phyloP scores from a whole-genome alignment of 2,113 vertebrate species.

The Crotalus tigris region DNA sequence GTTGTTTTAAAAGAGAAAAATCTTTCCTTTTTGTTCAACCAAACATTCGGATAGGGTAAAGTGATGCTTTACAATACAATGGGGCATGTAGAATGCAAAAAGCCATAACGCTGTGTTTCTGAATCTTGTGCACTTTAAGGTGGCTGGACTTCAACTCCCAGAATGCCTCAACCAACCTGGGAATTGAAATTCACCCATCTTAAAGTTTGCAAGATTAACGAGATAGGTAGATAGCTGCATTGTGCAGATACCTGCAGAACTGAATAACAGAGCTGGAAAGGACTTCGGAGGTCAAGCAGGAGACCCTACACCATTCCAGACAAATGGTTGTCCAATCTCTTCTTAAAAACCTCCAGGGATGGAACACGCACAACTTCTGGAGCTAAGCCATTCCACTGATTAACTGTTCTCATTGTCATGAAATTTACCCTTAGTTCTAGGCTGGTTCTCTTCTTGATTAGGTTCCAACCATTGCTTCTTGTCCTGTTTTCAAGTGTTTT shows the following conservation, averaged over 20 bases:
- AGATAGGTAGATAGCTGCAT: neutral
- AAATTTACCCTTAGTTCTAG: neutral
- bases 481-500: neutral
- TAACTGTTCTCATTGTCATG: neutral
- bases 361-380: neutral
- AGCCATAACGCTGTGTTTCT: neutral
- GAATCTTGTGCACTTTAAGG: neutral
- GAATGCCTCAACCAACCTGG: neutral
- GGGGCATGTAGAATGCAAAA: neutral
- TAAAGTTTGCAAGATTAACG: neutral
- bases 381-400: neutral
- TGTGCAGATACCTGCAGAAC: too few relatives aligned
- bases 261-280: neutral
- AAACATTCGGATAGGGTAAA: neutral
- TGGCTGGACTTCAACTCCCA: neutral
- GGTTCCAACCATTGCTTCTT: neutral
- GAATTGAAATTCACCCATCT: neutral
- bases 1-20: constrained; percentile 16
- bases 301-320: too few relatives aligned
- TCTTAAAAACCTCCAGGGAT: neutral
- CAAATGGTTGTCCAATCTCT: neutral
- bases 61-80: constrained; percentile 39
- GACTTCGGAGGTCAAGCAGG: neutral
- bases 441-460: neutral
- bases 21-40: constrained; percentile 36